phyloP scores from a whole-genome alignment of 1,140 invertebrate species.

The Forficula auricularia region DNA sequence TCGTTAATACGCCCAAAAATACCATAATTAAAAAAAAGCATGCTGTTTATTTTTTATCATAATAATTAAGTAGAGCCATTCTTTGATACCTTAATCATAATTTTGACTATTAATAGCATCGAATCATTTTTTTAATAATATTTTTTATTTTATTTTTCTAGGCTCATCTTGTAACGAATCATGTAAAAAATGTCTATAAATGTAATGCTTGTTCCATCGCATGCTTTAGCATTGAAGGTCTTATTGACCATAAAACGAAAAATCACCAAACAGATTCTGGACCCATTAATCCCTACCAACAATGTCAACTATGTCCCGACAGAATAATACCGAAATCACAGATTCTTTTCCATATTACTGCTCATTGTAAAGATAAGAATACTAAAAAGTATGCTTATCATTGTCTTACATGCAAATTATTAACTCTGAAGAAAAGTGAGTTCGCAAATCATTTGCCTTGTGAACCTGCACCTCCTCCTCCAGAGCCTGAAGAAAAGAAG shows the following conservation, averaged over 20 bases:
- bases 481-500: not conserved
- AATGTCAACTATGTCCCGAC: conserved; percentile 8
- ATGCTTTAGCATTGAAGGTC: conserved; percentile 1
- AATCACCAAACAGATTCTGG: not conserved
- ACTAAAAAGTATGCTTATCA: conserved; percentile 3
- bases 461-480: not conserved
- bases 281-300: conserved; percentile 2
- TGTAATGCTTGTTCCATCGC: conserved; percentile 6
- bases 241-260: conserved; percentile 6
- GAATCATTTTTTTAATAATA: not conserved
- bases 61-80: too few relatives aligned
- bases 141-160: not conserved
- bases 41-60: too few relatives aligned
- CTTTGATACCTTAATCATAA: too few relatives aligned
- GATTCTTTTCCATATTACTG: conserved; percentile 4
- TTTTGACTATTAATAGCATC: too few relatives aligned
- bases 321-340: conserved; percentile 5
- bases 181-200: conserved; percentile 8
- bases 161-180: conserved; percentile 4
- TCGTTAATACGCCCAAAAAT: too few relatives aligned
- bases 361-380: not conserved
- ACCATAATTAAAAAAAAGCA: too few relatives aligned
- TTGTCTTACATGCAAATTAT: conserved; percentile 4
- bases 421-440: conserved; percentile 1
- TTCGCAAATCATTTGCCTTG: not conserved